These are phyloP conservation scores for Damaliscus lunatus DNA, from an alignment of 2,113 vertebrate genomes.

Conservation along the genomic window DNA sequence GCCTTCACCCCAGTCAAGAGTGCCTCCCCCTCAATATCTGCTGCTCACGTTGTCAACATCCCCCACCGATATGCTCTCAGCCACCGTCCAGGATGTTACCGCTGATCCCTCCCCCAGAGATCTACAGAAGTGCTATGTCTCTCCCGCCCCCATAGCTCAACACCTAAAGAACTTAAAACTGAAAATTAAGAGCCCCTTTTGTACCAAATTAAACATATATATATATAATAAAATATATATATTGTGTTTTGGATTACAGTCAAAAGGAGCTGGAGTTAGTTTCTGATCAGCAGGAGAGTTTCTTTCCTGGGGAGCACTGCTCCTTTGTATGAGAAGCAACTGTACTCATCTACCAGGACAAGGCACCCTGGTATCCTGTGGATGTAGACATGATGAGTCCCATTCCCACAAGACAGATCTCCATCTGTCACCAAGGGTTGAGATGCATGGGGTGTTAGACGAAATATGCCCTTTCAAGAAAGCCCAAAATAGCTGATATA, in stretches of 20 bases:
- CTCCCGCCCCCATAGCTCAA: conserved; percentile 82
- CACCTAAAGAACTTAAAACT: conserved; percentile 49
- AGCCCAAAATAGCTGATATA: neutral
- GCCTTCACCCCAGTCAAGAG: neutral
- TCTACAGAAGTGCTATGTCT: conserved; percentile 83
- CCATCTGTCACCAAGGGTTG: neutral
- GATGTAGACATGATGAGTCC: neutral
- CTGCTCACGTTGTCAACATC: conserved; percentile 55
- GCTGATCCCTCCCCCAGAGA: conserved; percentile 82
- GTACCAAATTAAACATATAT: conserved; percentile 59
- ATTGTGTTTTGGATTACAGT: conserved; percentile 75
- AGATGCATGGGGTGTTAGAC: neutral
- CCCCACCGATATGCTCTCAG: conserved; percentile 70
- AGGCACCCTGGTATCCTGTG: neutral
- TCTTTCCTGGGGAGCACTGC: conserved; percentile 35
- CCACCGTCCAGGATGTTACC: conserved; percentile 78
- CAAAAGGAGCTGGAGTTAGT: conserved; percentile 81
- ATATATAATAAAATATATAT: conserved; percentile 43
- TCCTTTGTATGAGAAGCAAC: conserved; percentile 59
- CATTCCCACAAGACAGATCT: neutral
- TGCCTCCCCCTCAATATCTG: conserved; percentile 54
- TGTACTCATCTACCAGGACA: conserved; percentile 54
- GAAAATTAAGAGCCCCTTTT: conserved; percentile 70
- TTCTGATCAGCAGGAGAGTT: conserved; percentile 81
- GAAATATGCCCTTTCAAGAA: neutral